Base-by-base conservation (phyloP, 2,113 vertebrate genomes). In the Pagrus major region DNA sequence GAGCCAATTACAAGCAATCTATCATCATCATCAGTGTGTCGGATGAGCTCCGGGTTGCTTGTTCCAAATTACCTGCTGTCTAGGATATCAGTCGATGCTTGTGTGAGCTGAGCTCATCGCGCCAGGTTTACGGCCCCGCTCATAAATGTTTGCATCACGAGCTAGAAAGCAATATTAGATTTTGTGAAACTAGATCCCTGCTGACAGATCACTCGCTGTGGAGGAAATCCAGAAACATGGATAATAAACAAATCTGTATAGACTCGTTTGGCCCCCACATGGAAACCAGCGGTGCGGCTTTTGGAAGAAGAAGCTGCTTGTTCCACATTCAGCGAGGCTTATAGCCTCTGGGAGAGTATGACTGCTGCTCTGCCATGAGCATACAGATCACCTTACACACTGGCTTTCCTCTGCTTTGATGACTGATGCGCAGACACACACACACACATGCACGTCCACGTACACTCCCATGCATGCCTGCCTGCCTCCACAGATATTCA, bases 371-470 rank as follows among this genome's bases (percentile, higher is more conserved):
- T 86, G 88, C 88, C 85, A 41, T 76, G 85, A 91, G 91, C 88
- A 90, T 91, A 88, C 85, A 81, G 82, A 91, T 93, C 91, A 87
- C 81, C 92, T 90, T 93, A 90, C 91, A 90, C 87, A 83, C 69
- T 47, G 78, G 86, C 86, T 91, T 91, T 86, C 78, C 87, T 88
- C 86, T 60, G 74, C 89, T 88, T 91, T 89, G 88, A 92, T 90
- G 88, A 91, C 70, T 70, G 86, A 88, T 69, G 55, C 79, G 77
- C 80, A 73, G 63, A 59, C 55, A 74, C 65, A 42, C 51, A 75
- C 55, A 49, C 64, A 46, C 21, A 68, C 52, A 44, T 12, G 29
- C 79, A 68, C 68, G 44, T 29, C 46, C 58, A 75, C 61, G 85
- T 71, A 74, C 51, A 46, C 46, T 29, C 41, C 21, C 41, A 76